These are phyloP conservation scores for Brachynemurus nebulosus DNA, from an alignment of 2,888 invertebrate genomes.

Conservation along the genomic window DNA sequence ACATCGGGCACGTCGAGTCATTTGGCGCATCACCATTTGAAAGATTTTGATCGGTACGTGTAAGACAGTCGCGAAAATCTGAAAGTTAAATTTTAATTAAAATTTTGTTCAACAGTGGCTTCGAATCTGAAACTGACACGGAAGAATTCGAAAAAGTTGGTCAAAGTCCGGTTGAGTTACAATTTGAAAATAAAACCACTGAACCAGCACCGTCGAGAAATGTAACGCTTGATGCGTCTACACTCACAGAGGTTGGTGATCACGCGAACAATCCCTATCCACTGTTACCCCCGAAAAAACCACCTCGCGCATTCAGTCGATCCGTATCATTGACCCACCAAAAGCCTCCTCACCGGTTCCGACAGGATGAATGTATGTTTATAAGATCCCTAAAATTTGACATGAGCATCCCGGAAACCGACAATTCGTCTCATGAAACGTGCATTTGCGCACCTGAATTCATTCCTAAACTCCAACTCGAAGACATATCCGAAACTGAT, in stretches of 20 bases:
- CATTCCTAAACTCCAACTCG: background rate
- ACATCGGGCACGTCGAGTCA: constrained; percentile 21
- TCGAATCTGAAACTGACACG: constrained; percentile 68
- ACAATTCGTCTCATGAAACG: background rate
- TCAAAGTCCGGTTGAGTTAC: constrained; percentile 39
- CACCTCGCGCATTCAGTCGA: constrained; percentile 29
- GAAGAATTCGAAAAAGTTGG: constrained; percentile 72
- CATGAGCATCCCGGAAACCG: background rate
- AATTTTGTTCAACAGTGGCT: constrained; percentile 39
- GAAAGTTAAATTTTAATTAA: background rate
- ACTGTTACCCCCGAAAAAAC: constrained; percentile 31
- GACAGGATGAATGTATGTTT: constrained; percentile 7
- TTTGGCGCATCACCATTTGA: constrained; percentile 26
- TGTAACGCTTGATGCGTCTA: constrained; percentile 38
- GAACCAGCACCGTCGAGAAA: constrained; percentile 33
- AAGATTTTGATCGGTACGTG: constrained; percentile 29
- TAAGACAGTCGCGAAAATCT: background rate
- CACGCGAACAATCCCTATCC: constrained; percentile 22
- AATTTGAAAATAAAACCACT: constrained; percentile 29
- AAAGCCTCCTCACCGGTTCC: constrained; percentile 16
- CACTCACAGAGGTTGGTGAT: constrained; percentile 44
- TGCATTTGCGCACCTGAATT: background rate
- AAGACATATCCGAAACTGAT: background rate
- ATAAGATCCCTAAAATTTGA: constrained; percentile 7
- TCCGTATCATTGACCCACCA: constrained; percentile 23